Percentiles rank a stretch among this genome's conserved stretches.
Evolutionary conservation across 2,113 vertebrate genomes (phyloP).

Genomic region (Murina feae): DNA sequence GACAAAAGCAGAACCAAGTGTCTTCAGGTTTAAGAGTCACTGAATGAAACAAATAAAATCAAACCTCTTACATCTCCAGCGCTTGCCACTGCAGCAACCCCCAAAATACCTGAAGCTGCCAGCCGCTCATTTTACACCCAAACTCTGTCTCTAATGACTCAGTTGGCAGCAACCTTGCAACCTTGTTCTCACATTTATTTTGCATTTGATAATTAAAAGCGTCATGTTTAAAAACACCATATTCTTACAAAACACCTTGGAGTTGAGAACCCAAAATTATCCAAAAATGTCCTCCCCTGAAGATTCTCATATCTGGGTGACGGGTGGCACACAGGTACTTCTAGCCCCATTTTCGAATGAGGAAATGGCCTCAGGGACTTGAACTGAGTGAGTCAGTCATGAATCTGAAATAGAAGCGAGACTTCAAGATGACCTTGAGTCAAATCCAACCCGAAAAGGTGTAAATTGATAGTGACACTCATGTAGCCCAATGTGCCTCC

Average conservation of each 20-base stretch:
- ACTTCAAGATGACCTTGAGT: constrained; percentile 64
- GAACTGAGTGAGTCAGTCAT: constrained; percentile 31
- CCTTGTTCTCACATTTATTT: background rate
- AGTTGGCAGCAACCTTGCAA: background rate
- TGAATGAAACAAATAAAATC: background rate
- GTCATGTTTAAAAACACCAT: background rate
- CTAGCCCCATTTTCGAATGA: constrained; percentile 48
- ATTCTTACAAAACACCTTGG: background rate
- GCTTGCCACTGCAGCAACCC: background rate
- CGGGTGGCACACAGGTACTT: constrained; percentile 8
- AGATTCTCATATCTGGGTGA: background rate
- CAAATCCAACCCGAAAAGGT: constrained; percentile 26
- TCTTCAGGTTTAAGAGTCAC: background rate
- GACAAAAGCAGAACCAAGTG: background rate
- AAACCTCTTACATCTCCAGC: background rate
- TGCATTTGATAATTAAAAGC: background rate
- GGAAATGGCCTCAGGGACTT: constrained; percentile 59
- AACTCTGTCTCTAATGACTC: background rate
- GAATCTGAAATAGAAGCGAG: constrained; percentile 53
- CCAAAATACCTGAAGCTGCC: background rate
- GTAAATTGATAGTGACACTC: background rate
- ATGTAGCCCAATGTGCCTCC: background rate
- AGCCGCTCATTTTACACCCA: background rate
- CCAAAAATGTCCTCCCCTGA: background rate
- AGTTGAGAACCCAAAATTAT: background rate